Conservation (phyloP, 2,797 vertebrate species). For the Megaceryle alcyon region DNA sequence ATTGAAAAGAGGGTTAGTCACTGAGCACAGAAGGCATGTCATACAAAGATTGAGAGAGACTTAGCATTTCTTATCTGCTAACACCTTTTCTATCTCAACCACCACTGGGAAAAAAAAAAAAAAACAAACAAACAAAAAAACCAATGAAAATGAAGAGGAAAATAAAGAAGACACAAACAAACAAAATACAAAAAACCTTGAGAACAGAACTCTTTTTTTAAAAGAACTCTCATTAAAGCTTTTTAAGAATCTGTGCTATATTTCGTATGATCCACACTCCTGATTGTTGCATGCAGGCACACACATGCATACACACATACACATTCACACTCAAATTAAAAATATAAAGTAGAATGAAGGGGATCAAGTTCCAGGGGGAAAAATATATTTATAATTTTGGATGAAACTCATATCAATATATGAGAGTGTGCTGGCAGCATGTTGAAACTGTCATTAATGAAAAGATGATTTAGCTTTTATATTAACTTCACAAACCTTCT, state of each 20-base stretch:
- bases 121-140: slow-evolving; percentile 28
- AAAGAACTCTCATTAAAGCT: not conserved
- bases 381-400: not conserved
- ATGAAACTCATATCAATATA: not conserved
- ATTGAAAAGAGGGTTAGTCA: not conserved
- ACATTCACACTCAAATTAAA: not conserved
- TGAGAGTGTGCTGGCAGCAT: not conserved
- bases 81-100: slow-evolving; percentile 19
- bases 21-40: not conserved
- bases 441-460: slow-evolving; percentile 19
- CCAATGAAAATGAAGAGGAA: not conserved
- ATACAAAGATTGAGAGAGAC: slow-evolving; percentile 50
- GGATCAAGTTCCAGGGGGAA: not conserved
- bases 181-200: not conserved
- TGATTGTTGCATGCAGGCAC: not conserved
- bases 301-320: too few relatives aligned
- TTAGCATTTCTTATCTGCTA: slow-evolving; percentile 35
- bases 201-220: not conserved
- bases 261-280: not conserved
- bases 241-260: not conserved
- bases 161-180: rapidly evolving
- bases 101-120: not conserved
- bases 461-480: slow-evolving; percentile 41
- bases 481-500: slow-evolving; percentile 38
- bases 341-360: not conserved